Evolutionary conservation across 2,113 vertebrate genomes (phyloP).

Genomic region (Fukomys damarensis): DNA sequence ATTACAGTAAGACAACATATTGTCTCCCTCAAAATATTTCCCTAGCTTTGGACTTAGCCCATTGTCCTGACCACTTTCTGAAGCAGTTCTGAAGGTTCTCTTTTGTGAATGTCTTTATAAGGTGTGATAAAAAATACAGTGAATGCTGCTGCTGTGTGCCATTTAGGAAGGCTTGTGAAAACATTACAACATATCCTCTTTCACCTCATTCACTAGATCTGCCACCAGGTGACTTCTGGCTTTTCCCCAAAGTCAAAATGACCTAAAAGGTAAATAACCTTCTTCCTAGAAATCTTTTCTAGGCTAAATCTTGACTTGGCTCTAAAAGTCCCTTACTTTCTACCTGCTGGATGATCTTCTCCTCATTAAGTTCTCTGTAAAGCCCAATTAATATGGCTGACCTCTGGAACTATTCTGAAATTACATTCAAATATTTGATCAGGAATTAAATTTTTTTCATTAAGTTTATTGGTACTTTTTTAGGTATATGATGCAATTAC

Average conservation of each 20-base stretch:
- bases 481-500: too few species aligned
- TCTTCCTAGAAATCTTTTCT: neutral
- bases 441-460: neutral
- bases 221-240: neutral
- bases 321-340: neutral
- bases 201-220: neutral
- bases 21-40: neutral
- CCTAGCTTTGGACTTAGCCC: neutral
- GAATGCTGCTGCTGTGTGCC: neutral
- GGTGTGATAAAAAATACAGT: neutral
- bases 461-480: too few species aligned
- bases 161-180: neutral
- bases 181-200: neutral
- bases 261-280: neutral
- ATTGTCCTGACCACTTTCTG: neutral
- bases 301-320: neutral
- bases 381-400: neutral
- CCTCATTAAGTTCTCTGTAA: neutral
- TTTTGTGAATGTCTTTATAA: neutral
- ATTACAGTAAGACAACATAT: neutral
- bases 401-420: neutral
- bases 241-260: neutral
- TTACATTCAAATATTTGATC: neutral
- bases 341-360: neutral
- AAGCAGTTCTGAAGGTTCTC: neutral